Conservation (phyloP, 2,888 invertebrate genomes). For the Melanostoma mellinum region DNA sequence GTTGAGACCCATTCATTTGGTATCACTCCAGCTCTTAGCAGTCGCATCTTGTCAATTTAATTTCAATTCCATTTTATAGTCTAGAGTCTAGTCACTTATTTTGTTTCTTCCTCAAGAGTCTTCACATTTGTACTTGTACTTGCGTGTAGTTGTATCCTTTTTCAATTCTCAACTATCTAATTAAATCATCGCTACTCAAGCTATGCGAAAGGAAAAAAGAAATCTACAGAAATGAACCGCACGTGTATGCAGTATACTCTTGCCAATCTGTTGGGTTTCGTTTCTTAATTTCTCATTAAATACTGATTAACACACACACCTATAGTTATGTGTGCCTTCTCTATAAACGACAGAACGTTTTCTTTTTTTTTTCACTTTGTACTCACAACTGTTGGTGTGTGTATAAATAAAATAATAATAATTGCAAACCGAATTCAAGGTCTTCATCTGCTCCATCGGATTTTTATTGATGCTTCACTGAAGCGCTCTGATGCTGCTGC, state of each 20-base stretch:
- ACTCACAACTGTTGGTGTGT: not conserved
- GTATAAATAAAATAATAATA: conserved; percentile 40
- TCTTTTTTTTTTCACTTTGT: conserved; percentile 14
- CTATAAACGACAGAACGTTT: conserved; percentile 7
- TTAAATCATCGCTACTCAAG: conserved; percentile 42
- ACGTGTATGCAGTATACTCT: conserved; percentile 31
- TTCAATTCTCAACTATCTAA: conserved; percentile 42
- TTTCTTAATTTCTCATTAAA: conserved; percentile 59
- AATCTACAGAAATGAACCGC: conserved; percentile 15
- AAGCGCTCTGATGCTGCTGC: conserved; percentile 41
- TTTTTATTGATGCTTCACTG: conserved; percentile 63
- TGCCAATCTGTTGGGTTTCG: conserved; percentile 23
- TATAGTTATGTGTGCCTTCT: conserved; percentile 11
- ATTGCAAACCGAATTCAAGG: conserved; percentile 72
- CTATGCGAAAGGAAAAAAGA: not conserved
- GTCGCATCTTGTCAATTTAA: too few relatives aligned
- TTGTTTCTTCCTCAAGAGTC: not conserved
- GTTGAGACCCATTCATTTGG: too few relatives aligned
- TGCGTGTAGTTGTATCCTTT: conserved; percentile 3
- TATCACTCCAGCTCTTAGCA: too few relatives aligned
- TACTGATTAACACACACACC: conserved; percentile 65
- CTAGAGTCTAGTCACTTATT: too few relatives aligned
- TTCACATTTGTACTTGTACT: not conserved
- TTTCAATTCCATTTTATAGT: too few relatives aligned
- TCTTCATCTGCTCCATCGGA: conserved; percentile 65